A percentile compares a stretch with the other conserved stretches of the same genome.
These are phyloP conservation scores for Pteronura brasiliensis DNA, from an alignment of 2,113 vertebrate genomes.

Conservation along the genomic window DNA sequence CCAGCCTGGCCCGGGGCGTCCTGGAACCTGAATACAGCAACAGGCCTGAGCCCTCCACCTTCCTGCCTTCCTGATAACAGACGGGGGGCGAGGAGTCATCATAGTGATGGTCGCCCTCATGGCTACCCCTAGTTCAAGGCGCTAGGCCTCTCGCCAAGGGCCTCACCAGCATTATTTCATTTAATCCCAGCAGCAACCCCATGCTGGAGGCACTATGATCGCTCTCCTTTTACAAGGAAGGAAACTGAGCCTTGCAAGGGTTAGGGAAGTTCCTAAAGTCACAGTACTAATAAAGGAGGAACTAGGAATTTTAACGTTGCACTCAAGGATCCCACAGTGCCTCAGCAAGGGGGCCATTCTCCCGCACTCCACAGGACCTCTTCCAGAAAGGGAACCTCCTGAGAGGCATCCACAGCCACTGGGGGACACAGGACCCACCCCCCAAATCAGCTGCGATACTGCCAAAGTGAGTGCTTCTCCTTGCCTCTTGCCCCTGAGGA, in stretches of 20 bases:
- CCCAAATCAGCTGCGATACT: neutral
- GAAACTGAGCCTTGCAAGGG: neutral
- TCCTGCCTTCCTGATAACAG: neutral
- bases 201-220: accelerated
- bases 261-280: neutral
- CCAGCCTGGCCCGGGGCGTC: neutral
- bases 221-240: neutral
- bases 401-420: neutral
- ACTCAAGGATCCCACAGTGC: neutral
- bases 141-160: neutral
- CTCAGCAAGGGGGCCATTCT: neutral
- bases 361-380: neutral
- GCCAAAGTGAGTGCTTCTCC: neutral
- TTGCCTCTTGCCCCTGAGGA: neutral
- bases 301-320: neutral
- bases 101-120: accelerated
- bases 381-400: neutral
- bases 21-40: neutral
- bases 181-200: neutral
- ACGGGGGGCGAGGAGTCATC: neutral
- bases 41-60: neutral
- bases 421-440: neutral
- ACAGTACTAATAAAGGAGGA: neutral
- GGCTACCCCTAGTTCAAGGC: neutral
- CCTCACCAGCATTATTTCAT: neutral